Base-by-base conservation (phyloP, 2,888 invertebrate genomes). In the Agrochola macilenta region DNA sequence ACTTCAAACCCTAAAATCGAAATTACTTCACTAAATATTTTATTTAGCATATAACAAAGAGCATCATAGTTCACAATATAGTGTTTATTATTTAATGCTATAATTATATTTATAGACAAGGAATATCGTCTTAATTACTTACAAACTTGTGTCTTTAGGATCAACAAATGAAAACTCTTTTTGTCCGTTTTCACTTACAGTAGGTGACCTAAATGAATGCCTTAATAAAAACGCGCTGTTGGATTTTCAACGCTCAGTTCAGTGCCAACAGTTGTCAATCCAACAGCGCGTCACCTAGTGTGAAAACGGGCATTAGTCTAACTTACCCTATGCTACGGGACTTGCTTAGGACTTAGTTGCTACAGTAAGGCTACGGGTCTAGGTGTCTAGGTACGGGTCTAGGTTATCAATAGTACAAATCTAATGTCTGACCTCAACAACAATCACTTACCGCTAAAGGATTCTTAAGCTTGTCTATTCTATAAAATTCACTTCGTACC, bases 361-460 rank as follows among this genome's bases (percentile, higher is more conserved):
- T 82, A 86, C 63, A 35, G 75, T 86, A 88, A 89, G 89, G 88
- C 88, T 89, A 88, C 81, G 77, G 84, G 78, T 84, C 76, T 87
- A 84, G 66, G 63, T 87, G 71, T n/a, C n/a, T n/a, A n/a, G n/a
- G n/a, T 89, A 88, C 81, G 77, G 84, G 78, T 84, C 76, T 87
- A 84, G 66, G 63, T 74, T 69, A 77, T 84, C 69, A 75, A 70
- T 60, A 65, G 49, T 77, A 78, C 61, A 85, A 81, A 61, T 73
- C 57, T 43, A 52, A 69, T 17, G 23, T 54, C 54, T 35, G 9
- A 26, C 65, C 52, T 61, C 14, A 60, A 69, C 46, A 76, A 73
- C 57, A 76, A 76, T 30, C 23, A 12, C 23, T 30, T 69, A 76
- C 12, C 46, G n/a, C 54, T 54, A 70, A 73, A 54, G 54, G 63